Conservation (phyloP, 2,113 vertebrate species). For the Podarcis raffonei region DNA sequence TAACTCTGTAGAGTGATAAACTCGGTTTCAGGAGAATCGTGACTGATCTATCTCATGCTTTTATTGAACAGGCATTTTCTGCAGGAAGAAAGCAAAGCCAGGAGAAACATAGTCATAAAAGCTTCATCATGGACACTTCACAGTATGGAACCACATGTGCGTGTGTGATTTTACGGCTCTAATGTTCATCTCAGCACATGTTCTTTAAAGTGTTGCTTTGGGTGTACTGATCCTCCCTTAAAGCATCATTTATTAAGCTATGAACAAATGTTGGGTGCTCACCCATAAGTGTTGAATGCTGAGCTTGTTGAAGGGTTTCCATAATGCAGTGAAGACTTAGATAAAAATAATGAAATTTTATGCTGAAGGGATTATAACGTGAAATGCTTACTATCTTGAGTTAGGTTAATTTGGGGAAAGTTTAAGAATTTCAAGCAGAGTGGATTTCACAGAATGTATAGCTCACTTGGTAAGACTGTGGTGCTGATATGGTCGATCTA, state of each 20-base stretch:
- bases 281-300: not conserved
- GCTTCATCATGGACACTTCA: conserved; percentile 83
- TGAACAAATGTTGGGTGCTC: not conserved
- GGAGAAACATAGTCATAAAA: conserved; percentile 84
- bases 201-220: not conserved
- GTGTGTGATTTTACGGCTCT: conserved; percentile 41
- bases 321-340: not conserved
- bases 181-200: fast-evolving
- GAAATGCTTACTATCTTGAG: not conserved
- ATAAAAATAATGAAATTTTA: no score
- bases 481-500: no score
- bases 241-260: not conserved
- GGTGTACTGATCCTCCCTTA: not conserved
- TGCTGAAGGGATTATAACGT: not conserved
- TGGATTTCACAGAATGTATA: not conserved
- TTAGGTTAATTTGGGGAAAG: not conserved
- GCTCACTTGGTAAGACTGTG: no score
- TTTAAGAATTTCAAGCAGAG: not conserved
- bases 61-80: conserved; percentile 82
- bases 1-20: not conserved
- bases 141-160: conserved; percentile 81
- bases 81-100: conserved; percentile 86
- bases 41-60: conserved; percentile 19
- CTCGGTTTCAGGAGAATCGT: not conserved
- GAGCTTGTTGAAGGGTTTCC: not conserved